Base-by-base conservation (phyloP, 2,113 vertebrate genomes). In the Mastomys natalensis region DNA sequence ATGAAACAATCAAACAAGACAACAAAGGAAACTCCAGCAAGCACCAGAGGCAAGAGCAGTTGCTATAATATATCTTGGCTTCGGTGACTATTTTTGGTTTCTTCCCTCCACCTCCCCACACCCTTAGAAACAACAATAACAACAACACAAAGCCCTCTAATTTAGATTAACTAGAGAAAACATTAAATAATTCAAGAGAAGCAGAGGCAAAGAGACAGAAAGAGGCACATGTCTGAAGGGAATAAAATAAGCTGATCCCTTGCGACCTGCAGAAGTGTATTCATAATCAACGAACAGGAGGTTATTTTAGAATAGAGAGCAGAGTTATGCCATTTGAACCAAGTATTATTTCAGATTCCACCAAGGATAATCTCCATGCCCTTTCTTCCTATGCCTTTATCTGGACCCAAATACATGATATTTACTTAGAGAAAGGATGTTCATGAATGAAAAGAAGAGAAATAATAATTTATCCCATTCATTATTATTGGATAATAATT, bases 1-100 rank as follows among this genome's bases (percentile, higher is more conserved):
- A 99, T 99, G 98, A 99, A 99, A 99, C 98, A 99, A 99, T 99
- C 98, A 98, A 98, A 98, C 97, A 98, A 98, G 98, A 98, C 98
- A 98, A 98, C 98, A 98, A 99, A 98, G 98, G 98, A 98, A 98
- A 98, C 98, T 98, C 98, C 98, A 95, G 97, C 97, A 97, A 98
- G 95, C 97, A 98, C 98, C 98, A 98, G 98, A 98, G 98, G 98
- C 98, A 98, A 98, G 96, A 98, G 94, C 97, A 97, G 98, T 98
- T 98, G 97, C 91, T 98, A 98, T 98, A 98, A 98, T 98, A 98
- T 98, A 98, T 98, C 98, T 98, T 97, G 97, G 98, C 97, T 98
- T 96, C 94, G 43, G 97, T 86, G 97, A 98, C 98, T 98, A 98
- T 98, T 98, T 98, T 99, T 98, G 98, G 98, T 97, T 96, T 96